phyloP scores from a whole-genome alignment of 2,888 invertebrate species.

The Meghimatium bilineatum region DNA sequence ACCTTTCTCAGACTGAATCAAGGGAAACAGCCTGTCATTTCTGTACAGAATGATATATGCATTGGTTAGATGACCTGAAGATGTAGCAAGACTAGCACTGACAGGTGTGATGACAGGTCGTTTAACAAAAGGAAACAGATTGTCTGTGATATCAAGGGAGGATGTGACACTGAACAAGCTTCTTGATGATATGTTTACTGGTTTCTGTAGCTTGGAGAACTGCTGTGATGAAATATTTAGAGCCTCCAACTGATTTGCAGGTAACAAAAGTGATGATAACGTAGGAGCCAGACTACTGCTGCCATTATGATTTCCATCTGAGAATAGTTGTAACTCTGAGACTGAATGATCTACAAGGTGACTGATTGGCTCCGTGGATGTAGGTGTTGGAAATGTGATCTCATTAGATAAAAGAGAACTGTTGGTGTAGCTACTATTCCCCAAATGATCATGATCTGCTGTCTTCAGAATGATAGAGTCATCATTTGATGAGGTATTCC shows the following conservation, averaged over 20 bases:
- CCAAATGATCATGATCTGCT: background rate
- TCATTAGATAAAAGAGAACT: background rate
- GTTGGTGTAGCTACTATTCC: background rate
- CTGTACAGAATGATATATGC: conserved; percentile 87
- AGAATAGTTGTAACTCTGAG: background rate
- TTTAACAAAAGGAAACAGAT: conserved; percentile 28
- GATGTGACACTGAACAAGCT: background rate
- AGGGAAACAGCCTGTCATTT: conserved; percentile 86
- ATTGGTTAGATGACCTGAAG: conserved; percentile 72
- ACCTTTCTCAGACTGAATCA: conserved; percentile 54
- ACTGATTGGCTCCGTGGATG: background rate
- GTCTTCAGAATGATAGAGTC: background rate
- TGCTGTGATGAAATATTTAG: conserved; percentile 32
- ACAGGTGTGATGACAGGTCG: background rate
- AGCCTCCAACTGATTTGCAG: background rate
- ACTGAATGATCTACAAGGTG: background rate
- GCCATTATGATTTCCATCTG: background rate
- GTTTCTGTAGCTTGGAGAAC: conserved; percentile 15
- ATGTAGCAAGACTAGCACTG: background rate
- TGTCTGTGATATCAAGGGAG: conserved; percentile 19
- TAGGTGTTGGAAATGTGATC: background rate
- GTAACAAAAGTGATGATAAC: conserved; percentile 4
- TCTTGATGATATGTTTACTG: conserved; percentile 28
- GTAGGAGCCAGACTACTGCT: background rate
- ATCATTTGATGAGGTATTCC: background rate